Evolutionary conservation across 1,140 invertebrate genomes (phyloP), one percentile per base, ranked within the genome.

Genomic region (Drosophila trapezifrons): DNA sequence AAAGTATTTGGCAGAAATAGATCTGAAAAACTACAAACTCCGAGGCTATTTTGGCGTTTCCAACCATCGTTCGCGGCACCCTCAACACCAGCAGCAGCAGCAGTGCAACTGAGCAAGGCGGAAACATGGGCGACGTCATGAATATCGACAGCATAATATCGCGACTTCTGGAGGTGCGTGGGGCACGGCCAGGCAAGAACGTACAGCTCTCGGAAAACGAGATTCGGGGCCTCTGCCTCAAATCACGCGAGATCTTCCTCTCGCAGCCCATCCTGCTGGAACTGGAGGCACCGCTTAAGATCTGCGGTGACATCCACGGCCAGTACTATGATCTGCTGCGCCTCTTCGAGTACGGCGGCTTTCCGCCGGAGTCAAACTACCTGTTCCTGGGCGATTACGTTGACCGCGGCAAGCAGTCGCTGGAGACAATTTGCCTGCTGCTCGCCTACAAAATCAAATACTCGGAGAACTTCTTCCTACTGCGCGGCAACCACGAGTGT

Each of bases 331-430:
- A 99, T 93, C 93, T 99, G 49, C 93, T 99, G 75, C 95, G 99
- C 90, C 93, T 99, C 60, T 99, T 99, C 93, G 99, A 99, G 92
- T 99, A 99, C 92, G 99, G 99, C 63, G 98, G 99, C 32, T 99
- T 99, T 92, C 99, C 99, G 38, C 99, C 99, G 35, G 99, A 99
- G 93, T 98, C 98, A 43, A 99, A 99, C 94, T 99, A 99, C 93
- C 94, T 99, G 71, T 99, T 99, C 93, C 94, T 99, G 76, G 96
- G 96, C 37, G 96, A 97, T 92, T 97, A 97, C 86, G 96, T 97
- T 17, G 96, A 97, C 90, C 94, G 96, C 91, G 96, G 96, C 72
- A 97, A 97, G 93, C 96, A 97, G 85, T 96, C 96, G 1, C 92
- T 95, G 93, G 99, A 98, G 93, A 98, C 97, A 25, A 98, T 98